phyloP scores from a whole-genome alignment of 2,113 vertebrate genomes.

The Aldabrachelys gigantea region DNA sequence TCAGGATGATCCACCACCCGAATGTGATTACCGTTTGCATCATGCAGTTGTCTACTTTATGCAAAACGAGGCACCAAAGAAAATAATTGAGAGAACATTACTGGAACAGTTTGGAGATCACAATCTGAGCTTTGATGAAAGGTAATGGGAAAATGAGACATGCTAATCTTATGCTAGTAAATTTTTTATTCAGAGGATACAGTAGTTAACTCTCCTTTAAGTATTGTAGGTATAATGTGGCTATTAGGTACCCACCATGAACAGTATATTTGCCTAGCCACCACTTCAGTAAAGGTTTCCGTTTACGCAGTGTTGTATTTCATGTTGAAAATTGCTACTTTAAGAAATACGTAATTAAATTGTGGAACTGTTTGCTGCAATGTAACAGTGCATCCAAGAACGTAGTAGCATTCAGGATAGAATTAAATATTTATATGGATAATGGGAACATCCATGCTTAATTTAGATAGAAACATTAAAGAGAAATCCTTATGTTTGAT shows the following conservation, averaged over 20 bases:
- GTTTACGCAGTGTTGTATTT: neutral
- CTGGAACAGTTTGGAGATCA: conserved; percentile 95
- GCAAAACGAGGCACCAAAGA: conserved; percentile 96
- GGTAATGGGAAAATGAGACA: conserved; percentile 78
- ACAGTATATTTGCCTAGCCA: neutral
- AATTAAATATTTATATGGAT: neutral
- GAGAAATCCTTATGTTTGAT: neutral
- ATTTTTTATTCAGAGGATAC: neutral
- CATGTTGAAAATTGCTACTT: neutral
- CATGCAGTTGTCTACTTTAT: conserved; percentile 96
- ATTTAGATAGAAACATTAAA: neutral
- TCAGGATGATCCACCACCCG: conserved; percentile 91
- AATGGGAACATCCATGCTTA: neutral
- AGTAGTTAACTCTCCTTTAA: neutral
- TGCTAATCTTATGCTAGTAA: neutral
- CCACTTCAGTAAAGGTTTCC: neutral
- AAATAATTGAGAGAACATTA: conserved; percentile 95
- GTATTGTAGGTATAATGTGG: neutral
- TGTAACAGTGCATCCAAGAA: neutral
- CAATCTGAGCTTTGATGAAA: conserved; percentile 95
- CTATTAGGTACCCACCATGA: neutral
- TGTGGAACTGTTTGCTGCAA: neutral
- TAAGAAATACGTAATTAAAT: neutral
- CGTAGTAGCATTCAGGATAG: neutral
- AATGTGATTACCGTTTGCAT: conserved; percentile 93